Percentiles rank a stretch among this genome's conserved stretches.
phyloP scores from a whole-genome alignment of 2,888 invertebrate species.

The Allophyes oxyacanthae region DNA sequence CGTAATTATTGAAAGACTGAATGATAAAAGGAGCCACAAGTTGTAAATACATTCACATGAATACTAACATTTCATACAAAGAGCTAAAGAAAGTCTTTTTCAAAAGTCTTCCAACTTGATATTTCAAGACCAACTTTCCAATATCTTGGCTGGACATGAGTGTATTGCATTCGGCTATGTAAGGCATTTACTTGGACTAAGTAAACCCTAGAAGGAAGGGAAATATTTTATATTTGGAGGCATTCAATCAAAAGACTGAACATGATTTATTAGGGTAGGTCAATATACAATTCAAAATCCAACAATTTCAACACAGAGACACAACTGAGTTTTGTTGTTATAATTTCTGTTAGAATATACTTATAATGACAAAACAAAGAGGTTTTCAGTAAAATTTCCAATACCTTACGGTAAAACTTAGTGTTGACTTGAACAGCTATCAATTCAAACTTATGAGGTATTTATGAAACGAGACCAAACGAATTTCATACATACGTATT shows the following conservation, averaged over 20 bases:
- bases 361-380: constrained; percentile 1
- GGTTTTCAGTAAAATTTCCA: constrained; percentile 35
- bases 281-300: constrained; percentile 23
- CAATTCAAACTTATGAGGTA: constrained; percentile 40
- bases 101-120: constrained; percentile 65
- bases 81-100: constrained; percentile 61
- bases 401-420: constrained; percentile 55
- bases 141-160: constrained; percentile 69
- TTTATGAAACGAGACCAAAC: constrained; percentile 46
- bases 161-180: constrained; percentile 61
- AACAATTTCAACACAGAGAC: constrained; percentile 7
- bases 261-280: constrained; percentile 10
- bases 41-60: constrained; percentile 24
- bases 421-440: constrained; percentile 41
- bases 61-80: constrained; percentile 75
- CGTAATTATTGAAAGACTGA: neutral
- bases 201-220: constrained; percentile 59
- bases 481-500: constrained; percentile 47
- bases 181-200: constrained; percentile 65
- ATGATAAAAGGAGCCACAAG: constrained; percentile 13
- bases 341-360: neutral
- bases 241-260: constrained; percentile 4
- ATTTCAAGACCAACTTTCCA: constrained; percentile 57
- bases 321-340: neutral
- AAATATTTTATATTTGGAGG: constrained; percentile 44